A percentile compares a stretch with the other conserved stretches of the same genome.
Conservation (phyloP, 2,113 vertebrate species). For the Thalassoma bifasciatum region DNA sequence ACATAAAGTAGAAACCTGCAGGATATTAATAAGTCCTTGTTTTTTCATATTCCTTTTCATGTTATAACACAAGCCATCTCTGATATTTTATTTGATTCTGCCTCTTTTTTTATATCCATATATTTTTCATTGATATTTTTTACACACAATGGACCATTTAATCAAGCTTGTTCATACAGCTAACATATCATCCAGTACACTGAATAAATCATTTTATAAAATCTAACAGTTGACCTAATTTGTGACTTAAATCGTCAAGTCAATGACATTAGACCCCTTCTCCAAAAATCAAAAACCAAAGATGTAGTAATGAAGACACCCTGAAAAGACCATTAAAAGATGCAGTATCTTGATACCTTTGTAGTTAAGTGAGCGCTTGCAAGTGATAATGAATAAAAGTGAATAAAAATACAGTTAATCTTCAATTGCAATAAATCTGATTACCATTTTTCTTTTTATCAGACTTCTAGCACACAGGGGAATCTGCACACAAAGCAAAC, state of each 20-base stretch:
- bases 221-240: not conserved
- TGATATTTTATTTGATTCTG: not conserved
- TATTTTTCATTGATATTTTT: too few relatives aligned
- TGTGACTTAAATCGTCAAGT: not conserved
- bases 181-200: too few relatives aligned
- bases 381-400: not conserved
- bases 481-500: not conserved
- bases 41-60: not conserved
- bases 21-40: conserved; percentile 11
- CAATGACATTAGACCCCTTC: not conserved
- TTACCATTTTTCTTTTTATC: not conserved
- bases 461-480: not conserved
- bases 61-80: too few relatives aligned
- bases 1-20: conserved; percentile 12
- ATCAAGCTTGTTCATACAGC: too few relatives aligned
- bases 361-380: too few relatives aligned
- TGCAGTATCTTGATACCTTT: too few relatives aligned
- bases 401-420: not conserved
- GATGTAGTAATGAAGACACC: too few relatives aligned
- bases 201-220: too few relatives aligned
- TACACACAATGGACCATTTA: not conserved
- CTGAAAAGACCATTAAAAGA: too few relatives aligned
- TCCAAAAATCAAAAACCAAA: not conserved
- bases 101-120: conserved; percentile 5
- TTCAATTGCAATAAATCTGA: not conserved